A percentile compares a stretch with the other conserved stretches of the same genome.
phyloP scores from a whole-genome alignment of 2,888 invertebrate species.

The Eilema sororculum region DNA sequence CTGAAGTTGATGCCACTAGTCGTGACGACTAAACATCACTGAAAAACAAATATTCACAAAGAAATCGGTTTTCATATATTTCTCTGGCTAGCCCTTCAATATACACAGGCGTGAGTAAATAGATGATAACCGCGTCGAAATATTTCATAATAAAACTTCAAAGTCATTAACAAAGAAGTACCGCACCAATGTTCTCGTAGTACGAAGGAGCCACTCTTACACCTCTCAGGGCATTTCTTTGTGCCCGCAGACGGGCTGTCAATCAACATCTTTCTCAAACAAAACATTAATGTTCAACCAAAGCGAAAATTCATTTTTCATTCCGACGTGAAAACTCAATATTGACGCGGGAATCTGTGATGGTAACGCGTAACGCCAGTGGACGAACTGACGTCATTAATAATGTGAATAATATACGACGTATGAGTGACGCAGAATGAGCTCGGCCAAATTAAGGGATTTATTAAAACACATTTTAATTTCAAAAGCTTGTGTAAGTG shows the following conservation, averaged over 20 bases:
- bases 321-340: slow-evolving; percentile 31
- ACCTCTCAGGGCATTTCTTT: not conserved
- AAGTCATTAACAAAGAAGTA: slow-evolving; percentile 11
- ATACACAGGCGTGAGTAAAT: not conserved
- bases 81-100: not conserved
- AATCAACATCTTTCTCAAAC: slow-evolving; percentile 19
- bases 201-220: slow-evolving; percentile 1
- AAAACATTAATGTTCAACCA: slow-evolving; percentile 18
- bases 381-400: slow-evolving; percentile 53
- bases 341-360: slow-evolving; percentile 43
- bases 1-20: no score
- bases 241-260: not conserved
- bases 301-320: slow-evolving; percentile 23
- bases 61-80: not conserved
- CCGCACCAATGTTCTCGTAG: not conserved
- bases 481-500: slow-evolving; percentile 13
- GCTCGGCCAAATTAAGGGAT: slow-evolving; percentile 28
- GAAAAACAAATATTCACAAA: not conserved
- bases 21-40: no score
- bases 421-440: slow-evolving; percentile 33
- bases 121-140: not conserved
- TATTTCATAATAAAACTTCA: not conserved
- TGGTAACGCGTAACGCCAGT: slow-evolving; percentile 55
- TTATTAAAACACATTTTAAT: slow-evolving; percentile 34
- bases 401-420: slow-evolving; percentile 49